These are phyloP conservation scores for Linepithema humile DNA, from an alignment of 1,140 invertebrate species.

Conservation along the genomic window DNA sequence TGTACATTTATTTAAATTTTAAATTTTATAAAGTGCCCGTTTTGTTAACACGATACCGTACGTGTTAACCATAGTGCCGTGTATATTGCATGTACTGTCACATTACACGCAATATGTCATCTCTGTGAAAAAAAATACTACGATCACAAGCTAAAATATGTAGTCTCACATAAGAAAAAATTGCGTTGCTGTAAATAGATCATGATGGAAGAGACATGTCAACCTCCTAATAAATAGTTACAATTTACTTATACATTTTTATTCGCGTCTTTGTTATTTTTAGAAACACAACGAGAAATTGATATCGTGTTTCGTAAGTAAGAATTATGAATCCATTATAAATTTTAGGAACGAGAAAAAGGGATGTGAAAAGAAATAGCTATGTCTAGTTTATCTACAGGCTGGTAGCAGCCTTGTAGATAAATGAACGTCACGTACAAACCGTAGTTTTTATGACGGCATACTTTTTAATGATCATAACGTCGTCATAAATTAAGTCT, in stretches of 20 bases:
- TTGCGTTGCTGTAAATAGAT: conserved; percentile 6
- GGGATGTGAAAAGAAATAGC: neutral
- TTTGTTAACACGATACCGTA: conserved; percentile 32
- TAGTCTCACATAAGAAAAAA: conserved; percentile 3
- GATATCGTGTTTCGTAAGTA: neutral
- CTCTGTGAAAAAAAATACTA: neutral
- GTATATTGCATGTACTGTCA: neutral
- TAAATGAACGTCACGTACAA: neutral
- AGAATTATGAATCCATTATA: neutral
- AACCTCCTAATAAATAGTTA: neutral
- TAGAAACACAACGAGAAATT: neutral
- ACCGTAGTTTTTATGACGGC: neutral
- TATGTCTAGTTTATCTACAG: too few species aligned
- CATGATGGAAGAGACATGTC: neutral
- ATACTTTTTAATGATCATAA: neutral
- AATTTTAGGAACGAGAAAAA: neutral
- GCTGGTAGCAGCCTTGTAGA: neutral
- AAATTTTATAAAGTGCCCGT: conserved; percentile 35
- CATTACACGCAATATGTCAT: conserved; percentile 4
- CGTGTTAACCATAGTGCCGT: too few species aligned
- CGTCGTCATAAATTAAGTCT: neutral
- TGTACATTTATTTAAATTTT: conserved; percentile 22
- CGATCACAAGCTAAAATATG: conserved; percentile 2
- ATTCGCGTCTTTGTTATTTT: neutral
- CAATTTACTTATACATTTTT: neutral